phyloP scores from a whole-genome alignment of 2,797 vertebrate species.

The Scomberomorus guttatus region DNA sequence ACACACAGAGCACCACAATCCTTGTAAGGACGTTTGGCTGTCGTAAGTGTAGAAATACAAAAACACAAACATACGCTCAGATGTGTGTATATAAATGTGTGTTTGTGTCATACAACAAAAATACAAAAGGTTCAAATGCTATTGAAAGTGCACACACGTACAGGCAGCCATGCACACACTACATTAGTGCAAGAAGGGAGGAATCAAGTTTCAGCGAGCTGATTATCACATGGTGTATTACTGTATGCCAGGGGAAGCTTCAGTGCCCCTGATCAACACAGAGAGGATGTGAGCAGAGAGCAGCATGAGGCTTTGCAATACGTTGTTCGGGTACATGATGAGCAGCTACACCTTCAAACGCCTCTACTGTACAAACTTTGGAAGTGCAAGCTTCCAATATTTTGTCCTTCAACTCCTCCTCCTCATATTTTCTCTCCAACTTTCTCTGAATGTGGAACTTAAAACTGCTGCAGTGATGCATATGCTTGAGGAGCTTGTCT shows the following conservation, averaged over 20 bases:
- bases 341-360: slow-evolving; percentile 60
- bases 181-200: slow-evolving; percentile 26
- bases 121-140: slow-evolving; percentile 31
- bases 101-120: slow-evolving; percentile 9
- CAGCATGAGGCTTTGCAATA: slow-evolving; percentile 42
- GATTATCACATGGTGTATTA: slow-evolving; percentile 68
- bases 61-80: slow-evolving; percentile 6
- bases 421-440: slow-evolving; percentile 22
- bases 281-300: slow-evolving; percentile 60
- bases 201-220: slow-evolving; percentile 52
- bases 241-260: slow-evolving; percentile 62
- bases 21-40: slow-evolving; percentile 14
- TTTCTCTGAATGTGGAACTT: slow-evolving; percentile 50
- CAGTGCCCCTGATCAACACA: slow-evolving; percentile 57
- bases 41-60: slow-evolving; percentile 17
- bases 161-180: slow-evolving; percentile 6
- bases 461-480: slow-evolving; percentile 43
- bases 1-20: neutral
- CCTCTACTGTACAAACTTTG: slow-evolving; percentile 56
- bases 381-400: slow-evolving; percentile 46
- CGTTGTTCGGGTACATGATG: slow-evolving; percentile 58
- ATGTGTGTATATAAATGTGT: neutral
- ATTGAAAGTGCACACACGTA: slow-evolving; percentile 33
- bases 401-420: slow-evolving; percentile 32
- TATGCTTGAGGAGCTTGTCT: slow-evolving; percentile 35